Evolutionary conservation across 2,888 invertebrate genomes (phyloP).

Genomic region (Sphaeridia pumilis): DNA sequence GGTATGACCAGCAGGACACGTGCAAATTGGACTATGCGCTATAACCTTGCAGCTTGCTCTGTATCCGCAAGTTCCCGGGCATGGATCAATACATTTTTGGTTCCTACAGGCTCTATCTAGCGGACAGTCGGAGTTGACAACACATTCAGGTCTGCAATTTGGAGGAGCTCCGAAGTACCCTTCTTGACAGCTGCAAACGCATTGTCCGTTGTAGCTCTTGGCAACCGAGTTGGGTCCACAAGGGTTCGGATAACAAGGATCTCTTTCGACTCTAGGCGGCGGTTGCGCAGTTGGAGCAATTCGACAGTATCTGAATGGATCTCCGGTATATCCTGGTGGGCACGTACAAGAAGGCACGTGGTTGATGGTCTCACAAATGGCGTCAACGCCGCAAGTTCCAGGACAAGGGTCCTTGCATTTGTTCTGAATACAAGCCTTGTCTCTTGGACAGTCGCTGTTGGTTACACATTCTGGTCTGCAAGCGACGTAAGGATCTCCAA

Average conservation of each 20-base stretch:
- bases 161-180: constrained; percentile 72
- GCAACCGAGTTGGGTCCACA: constrained; percentile 43
- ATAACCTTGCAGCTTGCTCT: constrained; percentile 60
- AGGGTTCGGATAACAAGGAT: constrained; percentile 30
- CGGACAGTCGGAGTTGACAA: constrained; percentile 53
- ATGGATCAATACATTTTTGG: constrained; percentile 65
- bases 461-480: constrained; percentile 51
- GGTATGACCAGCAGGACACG: constrained; percentile 49
- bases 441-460: constrained; percentile 61
- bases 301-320: constrained; percentile 57
- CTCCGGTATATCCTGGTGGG: constrained; percentile 61
- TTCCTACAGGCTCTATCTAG: constrained; percentile 54
- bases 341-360: constrained; percentile 60
- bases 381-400: constrained; percentile 33
- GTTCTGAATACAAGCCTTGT: constrained; percentile 61
- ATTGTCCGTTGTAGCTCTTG: constrained; percentile 21
- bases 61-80: constrained; percentile 47
- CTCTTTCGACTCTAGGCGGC: constrained; percentile 42
- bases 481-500: constrained; percentile 61
- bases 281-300: constrained; percentile 16
- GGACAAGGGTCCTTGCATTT: constrained; percentile 38
- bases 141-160: constrained; percentile 52
- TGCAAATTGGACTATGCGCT: constrained; percentile 59
- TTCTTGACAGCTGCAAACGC: constrained; percentile 56
- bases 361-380: constrained; percentile 32